These are phyloP conservation scores for Romanomermis culicivorax DNA, from an alignment of 2,888 invertebrate species.

Conservation along the genomic window DNA sequence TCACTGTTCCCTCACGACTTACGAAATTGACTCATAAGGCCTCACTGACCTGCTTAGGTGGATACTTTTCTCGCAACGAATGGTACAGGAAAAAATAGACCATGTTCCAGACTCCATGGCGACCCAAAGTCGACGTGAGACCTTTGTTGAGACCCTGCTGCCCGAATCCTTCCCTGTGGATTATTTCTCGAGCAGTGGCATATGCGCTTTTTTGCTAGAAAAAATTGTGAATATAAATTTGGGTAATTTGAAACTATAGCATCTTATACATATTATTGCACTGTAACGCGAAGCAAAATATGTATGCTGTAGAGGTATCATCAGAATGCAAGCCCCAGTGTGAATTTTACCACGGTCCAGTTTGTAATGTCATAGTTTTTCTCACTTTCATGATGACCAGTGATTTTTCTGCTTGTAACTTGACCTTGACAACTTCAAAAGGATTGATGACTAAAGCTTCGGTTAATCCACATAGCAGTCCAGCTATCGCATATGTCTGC, in stretches of 20 bases:
- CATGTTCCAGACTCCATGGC: slow-evolving; percentile 77
- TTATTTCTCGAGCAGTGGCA: slow-evolving; percentile 54
- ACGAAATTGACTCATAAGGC: too few relatives aligned
- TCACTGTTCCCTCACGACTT: too few relatives aligned
- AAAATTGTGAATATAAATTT: too few relatives aligned
- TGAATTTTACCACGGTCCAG: too few relatives aligned
- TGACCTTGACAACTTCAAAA: slow-evolving; percentile 80
- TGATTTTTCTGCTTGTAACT: not conserved
- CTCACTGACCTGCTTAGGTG: slow-evolving; percentile 29
- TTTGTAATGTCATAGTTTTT: too few relatives aligned
- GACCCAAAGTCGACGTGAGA: slow-evolving; percentile 59
- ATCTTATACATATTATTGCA: too few relatives aligned
- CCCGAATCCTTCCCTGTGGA: slow-evolving; percentile 53
- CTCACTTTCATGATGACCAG: not conserved
- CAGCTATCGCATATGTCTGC: slow-evolving; percentile 67
- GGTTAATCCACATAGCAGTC: slow-evolving; percentile 63
- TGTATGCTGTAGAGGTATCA: too few relatives aligned
- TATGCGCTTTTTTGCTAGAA: slow-evolving; percentile 44
- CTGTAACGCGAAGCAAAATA: too few relatives aligned
- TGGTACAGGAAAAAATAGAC: slow-evolving; percentile 87
- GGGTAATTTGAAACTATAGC: too few relatives aligned
- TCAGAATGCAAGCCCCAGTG: too few relatives aligned
- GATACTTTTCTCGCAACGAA: slow-evolving; percentile 49
- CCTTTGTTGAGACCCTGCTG: slow-evolving; percentile 62
- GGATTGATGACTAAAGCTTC: slow-evolving; percentile 77